These are phyloP conservation scores for Amphipoea lucens DNA, from an alignment of 2,888 invertebrate species.

Conservation along the genomic window DNA sequence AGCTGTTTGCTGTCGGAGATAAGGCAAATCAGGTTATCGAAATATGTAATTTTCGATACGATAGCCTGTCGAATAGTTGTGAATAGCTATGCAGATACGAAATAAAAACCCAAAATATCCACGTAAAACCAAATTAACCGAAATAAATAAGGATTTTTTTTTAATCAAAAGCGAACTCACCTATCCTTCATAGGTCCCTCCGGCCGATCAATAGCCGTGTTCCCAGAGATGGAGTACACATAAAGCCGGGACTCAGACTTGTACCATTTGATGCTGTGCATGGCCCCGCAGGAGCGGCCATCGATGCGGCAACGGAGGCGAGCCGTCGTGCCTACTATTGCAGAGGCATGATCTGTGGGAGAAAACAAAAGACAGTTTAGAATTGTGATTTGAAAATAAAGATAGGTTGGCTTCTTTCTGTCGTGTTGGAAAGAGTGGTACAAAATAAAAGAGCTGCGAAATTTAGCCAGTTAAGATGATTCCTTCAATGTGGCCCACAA, in stretches of 20 bases:
- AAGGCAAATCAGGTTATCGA: too few species aligned
- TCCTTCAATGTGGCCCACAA: background rate
- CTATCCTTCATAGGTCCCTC: constrained; percentile 93
- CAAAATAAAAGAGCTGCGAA: background rate
- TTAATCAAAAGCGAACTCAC: constrained; percentile 82
- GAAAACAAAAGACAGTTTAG: background rate
- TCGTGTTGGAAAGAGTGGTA: background rate
- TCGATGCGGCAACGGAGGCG: constrained; percentile 93
- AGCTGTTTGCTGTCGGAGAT: too few species aligned
- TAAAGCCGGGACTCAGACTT: constrained; percentile 93
- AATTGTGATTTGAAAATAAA: background rate
- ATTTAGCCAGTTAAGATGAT: background rate
- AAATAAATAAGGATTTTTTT: background rate
- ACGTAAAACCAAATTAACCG: background rate
- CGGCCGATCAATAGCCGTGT: constrained; percentile 91
- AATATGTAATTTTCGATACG: too few species aligned
- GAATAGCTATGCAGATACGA: too few species aligned
- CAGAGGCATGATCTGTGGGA: constrained; percentile 91
- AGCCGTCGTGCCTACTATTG: constrained; percentile 93
- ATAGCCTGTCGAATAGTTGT: too few species aligned
- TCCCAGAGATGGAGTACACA: constrained; percentile 93
- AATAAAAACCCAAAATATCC: background rate
- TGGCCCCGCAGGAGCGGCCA: constrained; percentile 93
- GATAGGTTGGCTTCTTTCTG: too few species aligned
- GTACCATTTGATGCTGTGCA: constrained; percentile 96